Conservation (phyloP, 1,140 invertebrate species). For the Charaxes varanes region DNA sequence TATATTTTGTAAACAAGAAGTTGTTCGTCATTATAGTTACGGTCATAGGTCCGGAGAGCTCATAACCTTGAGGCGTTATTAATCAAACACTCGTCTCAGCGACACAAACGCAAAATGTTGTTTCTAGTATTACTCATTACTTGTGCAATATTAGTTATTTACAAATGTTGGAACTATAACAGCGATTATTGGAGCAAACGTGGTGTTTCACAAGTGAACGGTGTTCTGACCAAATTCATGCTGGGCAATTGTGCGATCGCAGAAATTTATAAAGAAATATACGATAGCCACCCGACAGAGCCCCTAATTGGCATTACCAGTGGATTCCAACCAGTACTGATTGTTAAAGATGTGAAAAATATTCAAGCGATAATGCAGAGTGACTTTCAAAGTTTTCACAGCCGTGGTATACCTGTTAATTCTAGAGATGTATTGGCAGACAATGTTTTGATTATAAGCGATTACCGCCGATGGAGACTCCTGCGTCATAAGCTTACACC, state of each 20-base stretch:
- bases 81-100: too few relatives aligned
- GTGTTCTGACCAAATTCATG: constrained; percentile 6
- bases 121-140: too few relatives aligned
- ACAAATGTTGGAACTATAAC: too few relatives aligned
- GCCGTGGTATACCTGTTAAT: constrained; percentile 37
- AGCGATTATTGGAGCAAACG: constrained; percentile 8
- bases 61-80: too few relatives aligned
- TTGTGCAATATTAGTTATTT: too few relatives aligned
- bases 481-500: constrained; percentile 48
- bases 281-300: constrained; percentile 2
- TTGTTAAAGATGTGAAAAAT: constrained; percentile 64
- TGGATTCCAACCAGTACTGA: constrained; percentile 23
- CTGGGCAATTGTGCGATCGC: constrained; percentile 4
- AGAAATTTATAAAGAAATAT: constrained; percentile 13
- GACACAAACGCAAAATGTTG: too few relatives aligned
- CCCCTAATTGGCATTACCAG: constrained; percentile 6
- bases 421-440: constrained; percentile 50
- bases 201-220: constrained; percentile 7
- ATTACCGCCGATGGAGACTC: constrained; percentile 54
- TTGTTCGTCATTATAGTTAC: too few relatives aligned
- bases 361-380: constrained; percentile 70
- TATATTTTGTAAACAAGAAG: too few relatives aligned
- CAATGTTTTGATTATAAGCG: constrained; percentile 49
- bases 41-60: too few relatives aligned
- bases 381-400: constrained; percentile 67